Percentiles rank a stretch among this genome's conserved stretches.
These are phyloP conservation scores for Cyclina sinensis DNA, from an alignment of 1,140 invertebrate species.

Conservation along the genomic window DNA sequence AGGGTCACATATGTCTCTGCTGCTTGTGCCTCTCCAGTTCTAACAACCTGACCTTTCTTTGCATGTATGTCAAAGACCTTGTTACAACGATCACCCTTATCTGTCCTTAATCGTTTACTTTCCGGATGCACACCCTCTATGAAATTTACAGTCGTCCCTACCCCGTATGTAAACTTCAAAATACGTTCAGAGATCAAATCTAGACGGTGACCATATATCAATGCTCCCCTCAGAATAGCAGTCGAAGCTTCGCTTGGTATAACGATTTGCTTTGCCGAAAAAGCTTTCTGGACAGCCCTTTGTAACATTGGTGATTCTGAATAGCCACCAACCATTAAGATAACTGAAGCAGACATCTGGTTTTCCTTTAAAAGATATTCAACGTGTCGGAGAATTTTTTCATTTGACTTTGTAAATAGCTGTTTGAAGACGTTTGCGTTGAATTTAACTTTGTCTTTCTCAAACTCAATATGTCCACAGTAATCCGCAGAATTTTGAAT, in stretches of 20 bases:
- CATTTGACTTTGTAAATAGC: not conserved
- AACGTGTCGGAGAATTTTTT: not conserved
- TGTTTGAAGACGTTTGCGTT: not conserved
- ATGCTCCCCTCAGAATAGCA: not conserved
- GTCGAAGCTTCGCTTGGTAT: not conserved
- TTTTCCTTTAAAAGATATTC: not conserved
- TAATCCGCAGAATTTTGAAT: not conserved
- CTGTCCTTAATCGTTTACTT: not conserved
- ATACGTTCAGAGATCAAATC: not conserved
- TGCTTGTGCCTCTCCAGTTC: not conserved
- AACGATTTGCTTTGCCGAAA: not conserved
- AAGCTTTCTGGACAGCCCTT: not conserved
- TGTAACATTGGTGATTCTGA: conserved; percentile 16
- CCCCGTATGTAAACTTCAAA: conserved; percentile 17
- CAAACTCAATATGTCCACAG: not conserved
- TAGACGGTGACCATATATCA: conserved; percentile 13
- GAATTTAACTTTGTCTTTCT: not conserved
- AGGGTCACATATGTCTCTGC: not conserved
- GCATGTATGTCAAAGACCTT: not conserved
- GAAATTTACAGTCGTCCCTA: not conserved
- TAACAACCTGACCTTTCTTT: not conserved
- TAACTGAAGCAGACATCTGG: not conserved
- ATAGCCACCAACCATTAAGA: not conserved
- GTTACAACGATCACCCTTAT: not conserved
- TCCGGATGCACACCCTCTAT: not conserved